Base-by-base conservation (phyloP, 2,113 vertebrate species). In the Upupa epops region DNA sequence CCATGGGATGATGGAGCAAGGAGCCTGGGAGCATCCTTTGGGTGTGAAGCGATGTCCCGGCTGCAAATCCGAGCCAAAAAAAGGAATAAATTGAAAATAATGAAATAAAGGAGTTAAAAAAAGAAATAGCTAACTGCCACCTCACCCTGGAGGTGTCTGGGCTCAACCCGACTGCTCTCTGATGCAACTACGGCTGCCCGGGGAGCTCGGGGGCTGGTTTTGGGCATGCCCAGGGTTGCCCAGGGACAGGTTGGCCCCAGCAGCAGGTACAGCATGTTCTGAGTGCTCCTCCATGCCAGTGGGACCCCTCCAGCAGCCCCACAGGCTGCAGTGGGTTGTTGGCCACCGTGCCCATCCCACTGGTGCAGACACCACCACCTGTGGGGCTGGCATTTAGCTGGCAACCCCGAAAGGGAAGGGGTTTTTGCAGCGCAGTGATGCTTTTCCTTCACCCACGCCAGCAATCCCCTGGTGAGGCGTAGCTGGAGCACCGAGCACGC, bases 141-240 rank as follows among this genome's bases (percentile, higher is more conserved):
- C 76, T 94, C 2, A 1, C 72, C 80, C 40, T 2, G 15, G 76
- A 86, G 86, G 55, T 83, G 75, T 90, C 89, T 93, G 75, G 49
- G 75, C 75, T 94, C 54, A 90, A 91, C 54, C 32, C 2, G 9
- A 22, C 32, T 92, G 55, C 36, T 64, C 79, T 82, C 37, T 94
- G 91, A 82, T 93, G 93, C 83, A 94, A 89, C 52, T 5, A 0
- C 1, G 18, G 73, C 55, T 73, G 78, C 68, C 40, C 6, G 6
- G 32, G 59, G 64, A 87, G 75, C 70, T 84, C 0, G 0, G 46
- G 70, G 89, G 58, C 75, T 72, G 93, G 5, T 88, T 94, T 82
- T 60, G 83, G 89, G 76, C 89, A 70, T 76, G 89, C 63, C 80
- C 55, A 17, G 71, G 75, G 66, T 85, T 95, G 86, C 87, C 71